These are phyloP conservation scores for Poeciliopsis paucimaculata DNA, from an alignment of 2,797 vertebrate genomes.

Conservation along the genomic window DNA sequence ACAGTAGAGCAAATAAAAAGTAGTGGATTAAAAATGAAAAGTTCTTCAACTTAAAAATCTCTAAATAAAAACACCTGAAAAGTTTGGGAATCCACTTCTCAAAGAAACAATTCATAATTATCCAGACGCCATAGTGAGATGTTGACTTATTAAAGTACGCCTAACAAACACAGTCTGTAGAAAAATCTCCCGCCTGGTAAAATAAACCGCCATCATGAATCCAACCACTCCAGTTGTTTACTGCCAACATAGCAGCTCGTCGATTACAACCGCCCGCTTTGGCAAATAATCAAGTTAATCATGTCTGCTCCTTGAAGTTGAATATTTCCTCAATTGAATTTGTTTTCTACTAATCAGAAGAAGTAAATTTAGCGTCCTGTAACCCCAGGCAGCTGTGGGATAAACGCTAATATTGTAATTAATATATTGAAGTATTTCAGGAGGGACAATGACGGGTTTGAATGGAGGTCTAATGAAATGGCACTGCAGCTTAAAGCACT, in stretches of 20 bases:
- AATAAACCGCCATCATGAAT: background rate
- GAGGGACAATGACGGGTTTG: background rate
- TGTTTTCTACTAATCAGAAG: background rate
- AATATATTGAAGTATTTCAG: background rate
- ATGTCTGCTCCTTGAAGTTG: no score
- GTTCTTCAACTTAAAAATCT: background rate
- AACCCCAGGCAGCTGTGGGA: background rate
- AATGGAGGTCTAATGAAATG: constrained; percentile 6
- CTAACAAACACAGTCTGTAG: background rate
- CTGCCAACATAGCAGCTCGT: background rate
- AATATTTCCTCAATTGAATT: background rate
- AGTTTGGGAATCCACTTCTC: background rate
- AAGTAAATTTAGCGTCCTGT: background rate
- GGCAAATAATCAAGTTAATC: constrained; percentile 1
- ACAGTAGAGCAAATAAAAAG: background rate
- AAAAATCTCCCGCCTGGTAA: background rate
- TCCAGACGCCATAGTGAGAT: background rate
- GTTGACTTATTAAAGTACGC: background rate
- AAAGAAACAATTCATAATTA: constrained; percentile 8
- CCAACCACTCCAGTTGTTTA: constrained; percentile 4
- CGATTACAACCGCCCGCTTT: background rate
- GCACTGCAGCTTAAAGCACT: background rate
- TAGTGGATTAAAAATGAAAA: background rate
- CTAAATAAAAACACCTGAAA: background rate
- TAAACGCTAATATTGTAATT: constrained; percentile 1